These are phyloP conservation scores for Platysternon megacephalum DNA, from an alignment of 2,113 vertebrate species.

Conservation along the genomic window DNA sequence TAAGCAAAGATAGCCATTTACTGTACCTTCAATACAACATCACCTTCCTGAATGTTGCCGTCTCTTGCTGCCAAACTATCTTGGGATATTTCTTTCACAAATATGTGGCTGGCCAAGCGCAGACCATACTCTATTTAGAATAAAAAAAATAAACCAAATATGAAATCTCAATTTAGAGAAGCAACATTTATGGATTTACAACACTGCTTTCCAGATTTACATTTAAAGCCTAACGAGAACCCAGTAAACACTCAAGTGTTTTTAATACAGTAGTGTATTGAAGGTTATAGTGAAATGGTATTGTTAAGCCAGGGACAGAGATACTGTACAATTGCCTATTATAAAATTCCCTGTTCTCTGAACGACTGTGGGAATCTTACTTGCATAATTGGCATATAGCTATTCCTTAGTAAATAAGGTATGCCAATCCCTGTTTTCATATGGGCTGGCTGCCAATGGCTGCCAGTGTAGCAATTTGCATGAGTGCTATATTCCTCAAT, in stretches of 20 bases:
- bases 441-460: neutral
- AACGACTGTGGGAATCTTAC: neutral
- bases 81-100: constrained; percentile 99
- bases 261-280: neutral
- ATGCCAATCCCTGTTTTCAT: neutral
- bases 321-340: neutral
- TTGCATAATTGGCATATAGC: neutral
- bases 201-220: neutral
- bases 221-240: neutral
- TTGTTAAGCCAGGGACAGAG: neutral
- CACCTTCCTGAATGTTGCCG: constrained; percentile 99
- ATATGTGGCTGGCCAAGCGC: constrained; percentile 98
- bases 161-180: neutral
- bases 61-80: constrained; percentile 97
- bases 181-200: constrained; percentile 62
- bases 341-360: neutral
- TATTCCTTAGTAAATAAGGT: neutral
- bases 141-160: neutral
- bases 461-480: neutral
- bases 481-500: neutral
- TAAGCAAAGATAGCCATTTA: neutral
- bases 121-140: constrained; percentile 92
- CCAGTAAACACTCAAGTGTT: neutral
- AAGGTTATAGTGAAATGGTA: neutral
- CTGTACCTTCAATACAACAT: constrained; percentile 96